Percentiles rank a stretch among this genome's conserved stretches.
Evolutionary conservation across 1,140 invertebrate genomes (phyloP).

Genomic region (Metopolophium dirhodum): DNA sequence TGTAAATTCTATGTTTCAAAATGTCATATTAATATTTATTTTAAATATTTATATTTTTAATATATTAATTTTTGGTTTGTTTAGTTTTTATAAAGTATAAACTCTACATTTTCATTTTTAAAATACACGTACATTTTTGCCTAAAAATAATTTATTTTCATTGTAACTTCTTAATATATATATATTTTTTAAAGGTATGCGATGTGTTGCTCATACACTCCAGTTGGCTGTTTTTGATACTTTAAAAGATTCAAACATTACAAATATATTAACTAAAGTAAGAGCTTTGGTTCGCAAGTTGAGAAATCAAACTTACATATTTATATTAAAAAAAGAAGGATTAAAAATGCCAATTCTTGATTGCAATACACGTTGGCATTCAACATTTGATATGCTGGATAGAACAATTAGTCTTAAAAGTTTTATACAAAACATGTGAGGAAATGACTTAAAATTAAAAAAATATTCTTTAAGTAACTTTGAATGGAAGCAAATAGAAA

Average conservation of each 20-base stretch:
- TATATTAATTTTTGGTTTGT: background rate
- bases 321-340: background rate
- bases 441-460: constrained; percentile 8
- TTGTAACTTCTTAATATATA: too few relatives aligned
- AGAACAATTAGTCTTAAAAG: background rate
- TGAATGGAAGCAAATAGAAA: constrained; percentile 1
- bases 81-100: background rate
- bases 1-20: background rate
- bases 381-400: background rate
- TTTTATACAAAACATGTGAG: background rate
- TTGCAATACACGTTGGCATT: background rate
- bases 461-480: constrained; percentile 24
- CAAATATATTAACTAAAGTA: background rate
- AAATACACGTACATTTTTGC: too few relatives aligned
- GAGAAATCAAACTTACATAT: constrained; percentile 2
- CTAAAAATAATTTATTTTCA: too few relatives aligned
- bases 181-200: background rate
- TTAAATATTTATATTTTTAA: background rate
- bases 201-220: background rate
- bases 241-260: background rate
- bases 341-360: background rate
- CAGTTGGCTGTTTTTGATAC: background rate
- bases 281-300: background rate
- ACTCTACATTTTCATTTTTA: too few relatives aligned
- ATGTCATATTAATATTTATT: background rate